Base-by-base conservation (phyloP, 2,113 vertebrate genomes). In the Pseudopipra pipra region DNA sequence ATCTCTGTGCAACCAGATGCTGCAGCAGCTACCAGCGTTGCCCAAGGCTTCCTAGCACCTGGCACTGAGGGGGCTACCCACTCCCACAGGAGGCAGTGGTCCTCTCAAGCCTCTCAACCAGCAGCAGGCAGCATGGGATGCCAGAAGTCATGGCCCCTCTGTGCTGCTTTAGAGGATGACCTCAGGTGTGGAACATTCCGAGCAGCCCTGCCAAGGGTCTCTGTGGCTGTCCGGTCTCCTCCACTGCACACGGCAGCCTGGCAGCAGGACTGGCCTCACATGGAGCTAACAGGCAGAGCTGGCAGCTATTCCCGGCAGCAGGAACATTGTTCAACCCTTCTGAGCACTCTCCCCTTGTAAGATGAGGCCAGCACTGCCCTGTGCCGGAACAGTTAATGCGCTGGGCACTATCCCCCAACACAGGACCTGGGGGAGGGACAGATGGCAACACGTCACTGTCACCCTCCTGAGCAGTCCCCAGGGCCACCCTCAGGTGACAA, bases 301-400 rank as follows among this genome's bases (percentile, higher is more conserved):
- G 1, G 78, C 83, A 96, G 93, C 95, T 97, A 97, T 97, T 97
- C 91, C 92, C 0, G 18, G 95, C 83, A 84, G 49, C 16, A 3
- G 66, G 67, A 49, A 92, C 75, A 94, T 51, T 56, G 61, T 84
- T 93, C 80, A 87, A 83, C 11, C 52, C 74, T 37, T 17, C 61
- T 17, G 39, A 47, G 85, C 65, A 85, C 55, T 90, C 68, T 51
- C 24, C 35, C 35, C 73, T 81, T 88, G 95, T 89, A 96, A 93
- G 91, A 90, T 75, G 96, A 96, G 82, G 96, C 65, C 62, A 8
- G 43, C 1, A 12, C 43, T 56, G 56, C n/a, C 61, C 49, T 67
- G 65, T 89, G 84, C 76, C 0, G 21, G 96, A 31, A 97, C 96
- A 97, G 94, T 97, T 97, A 97, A 97, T 95, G n/a, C 96, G 0